phyloP scores from a whole-genome alignment of 2,113 vertebrate genomes.

The Symphodus melops region DNA sequence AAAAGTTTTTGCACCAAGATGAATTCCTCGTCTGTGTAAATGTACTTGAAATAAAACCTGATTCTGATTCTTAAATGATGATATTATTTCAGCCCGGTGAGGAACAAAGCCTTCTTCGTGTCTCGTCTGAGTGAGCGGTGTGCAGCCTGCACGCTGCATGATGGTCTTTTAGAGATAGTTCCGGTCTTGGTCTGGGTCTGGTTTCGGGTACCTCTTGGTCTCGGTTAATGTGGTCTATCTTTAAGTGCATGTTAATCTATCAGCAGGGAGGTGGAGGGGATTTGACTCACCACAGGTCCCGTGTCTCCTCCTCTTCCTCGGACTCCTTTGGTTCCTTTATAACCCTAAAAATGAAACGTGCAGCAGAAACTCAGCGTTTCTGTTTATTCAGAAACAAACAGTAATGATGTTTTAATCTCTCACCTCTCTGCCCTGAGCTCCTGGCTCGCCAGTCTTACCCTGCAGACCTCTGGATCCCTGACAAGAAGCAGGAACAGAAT shows the following conservation, averaged over 20 bases:
- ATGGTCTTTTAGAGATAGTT: too few relatives aligned
- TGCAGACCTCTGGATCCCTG: conserved; percentile 82
- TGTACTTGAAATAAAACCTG: too few relatives aligned
- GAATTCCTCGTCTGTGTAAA: too few relatives aligned
- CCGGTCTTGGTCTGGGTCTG: too few relatives aligned
- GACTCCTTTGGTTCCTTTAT: conserved; percentile 85
- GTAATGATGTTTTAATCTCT: neutral
- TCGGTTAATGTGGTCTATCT: neutral
- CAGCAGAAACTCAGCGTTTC: neutral
- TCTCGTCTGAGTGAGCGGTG: too few relatives aligned
- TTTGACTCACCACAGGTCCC: conserved; percentile 77
- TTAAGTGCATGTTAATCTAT: neutral
- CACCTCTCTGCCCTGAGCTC: conserved; percentile 84
- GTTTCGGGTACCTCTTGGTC: too few relatives aligned
- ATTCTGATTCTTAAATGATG: too few relatives aligned
- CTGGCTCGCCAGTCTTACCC: conserved; percentile 78
- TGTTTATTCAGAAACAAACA: neutral
- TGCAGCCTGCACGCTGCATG: too few relatives aligned
- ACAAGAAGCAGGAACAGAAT: neutral
- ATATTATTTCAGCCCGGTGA: too few relatives aligned
- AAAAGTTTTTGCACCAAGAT: too few relatives aligned
- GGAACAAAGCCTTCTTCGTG: too few relatives aligned
- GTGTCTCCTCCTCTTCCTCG: conserved; percentile 80
- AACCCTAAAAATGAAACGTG: conserved; percentile 74
- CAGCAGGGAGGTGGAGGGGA: neutral